Conservation (phyloP, 2,888 invertebrate species). For the Hypercompe scribonia region DNA sequence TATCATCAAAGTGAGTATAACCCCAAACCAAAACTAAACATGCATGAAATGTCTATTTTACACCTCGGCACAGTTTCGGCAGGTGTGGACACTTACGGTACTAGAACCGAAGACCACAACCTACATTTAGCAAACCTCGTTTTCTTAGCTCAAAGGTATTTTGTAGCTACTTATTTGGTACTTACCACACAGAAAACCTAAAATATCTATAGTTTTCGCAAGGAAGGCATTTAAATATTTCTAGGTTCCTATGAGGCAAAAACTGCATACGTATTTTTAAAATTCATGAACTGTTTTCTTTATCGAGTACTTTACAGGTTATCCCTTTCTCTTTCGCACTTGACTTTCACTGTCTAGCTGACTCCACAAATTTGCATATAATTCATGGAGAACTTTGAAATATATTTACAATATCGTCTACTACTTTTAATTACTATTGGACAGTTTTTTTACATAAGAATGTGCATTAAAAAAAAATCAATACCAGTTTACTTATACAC, state of each 20-base stretch:
- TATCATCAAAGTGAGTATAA: neutral
- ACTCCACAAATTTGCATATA: neutral
- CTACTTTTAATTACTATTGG: too few species aligned
- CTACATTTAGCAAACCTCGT: constrained; percentile 63
- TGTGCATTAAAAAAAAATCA: too few species aligned
- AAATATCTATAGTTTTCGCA: neutral
- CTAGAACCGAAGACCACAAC: constrained; percentile 68
- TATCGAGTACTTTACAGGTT: neutral
- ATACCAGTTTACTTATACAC: too few species aligned
- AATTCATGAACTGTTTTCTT: neutral
- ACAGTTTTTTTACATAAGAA: too few species aligned
- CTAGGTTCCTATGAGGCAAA: too few species aligned
- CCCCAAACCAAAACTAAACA: neutral
- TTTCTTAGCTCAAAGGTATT: neutral
- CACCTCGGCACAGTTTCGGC: constrained; percentile 12
- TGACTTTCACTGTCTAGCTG: neutral
- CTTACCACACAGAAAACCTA: neutral
- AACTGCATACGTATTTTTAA: too few species aligned
- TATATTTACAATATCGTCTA: too few species aligned
- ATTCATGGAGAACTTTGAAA: neutral
- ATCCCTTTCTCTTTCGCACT: neutral
- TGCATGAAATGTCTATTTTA: constrained; percentile 6
- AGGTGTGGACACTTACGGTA: constrained; percentile 18
- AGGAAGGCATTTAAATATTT: neutral
- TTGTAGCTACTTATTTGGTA: neutral